phyloP scores from a whole-genome alignment of 2,797 vertebrate species.

The Falco novaeseelandiae region DNA sequence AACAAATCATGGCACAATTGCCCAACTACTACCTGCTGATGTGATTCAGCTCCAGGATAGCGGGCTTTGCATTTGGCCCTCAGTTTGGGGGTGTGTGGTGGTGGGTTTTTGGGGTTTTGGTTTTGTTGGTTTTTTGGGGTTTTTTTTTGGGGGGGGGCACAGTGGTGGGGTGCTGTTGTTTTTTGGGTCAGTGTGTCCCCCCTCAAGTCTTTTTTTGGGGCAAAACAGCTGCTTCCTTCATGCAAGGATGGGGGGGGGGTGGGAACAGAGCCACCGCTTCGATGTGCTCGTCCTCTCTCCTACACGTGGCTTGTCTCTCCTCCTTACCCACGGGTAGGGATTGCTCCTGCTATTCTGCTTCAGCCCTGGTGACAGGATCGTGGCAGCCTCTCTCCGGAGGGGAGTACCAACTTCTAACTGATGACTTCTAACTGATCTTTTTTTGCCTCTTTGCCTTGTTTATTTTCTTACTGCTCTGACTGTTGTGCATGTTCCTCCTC shows the following conservation, averaged over 20 bases:
- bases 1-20: background rate
- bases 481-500: slow-evolving; percentile 90
- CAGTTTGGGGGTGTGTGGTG: too few relatives aligned
- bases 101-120: background rate
- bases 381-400: background rate
- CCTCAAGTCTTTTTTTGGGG: background rate
- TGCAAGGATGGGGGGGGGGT: background rate
- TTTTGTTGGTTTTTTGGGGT: too few relatives aligned
- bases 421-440: slow-evolving; percentile 16
- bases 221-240: background rate
- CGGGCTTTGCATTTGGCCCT: background rate
- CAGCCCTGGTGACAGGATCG: background rate
- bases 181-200: too few relatives aligned
- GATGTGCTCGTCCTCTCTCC: background rate
- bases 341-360: slow-evolving; percentile 31
- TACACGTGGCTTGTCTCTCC: slow-evolving; percentile 24
- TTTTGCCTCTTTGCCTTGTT: slow-evolving; percentile 55
- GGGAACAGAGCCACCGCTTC: background rate
- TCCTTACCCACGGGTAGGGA: background rate
- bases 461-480: slow-evolving; percentile 84
- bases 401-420: slow-evolving; percentile 1
- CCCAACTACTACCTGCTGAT: background rate
- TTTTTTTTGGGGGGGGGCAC: too few relatives aligned
- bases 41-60: background rate
- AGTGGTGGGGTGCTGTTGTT: too few relatives aligned